Conservation (phyloP, 2,113 vertebrate species). For the Cervus canadensis region DNA sequence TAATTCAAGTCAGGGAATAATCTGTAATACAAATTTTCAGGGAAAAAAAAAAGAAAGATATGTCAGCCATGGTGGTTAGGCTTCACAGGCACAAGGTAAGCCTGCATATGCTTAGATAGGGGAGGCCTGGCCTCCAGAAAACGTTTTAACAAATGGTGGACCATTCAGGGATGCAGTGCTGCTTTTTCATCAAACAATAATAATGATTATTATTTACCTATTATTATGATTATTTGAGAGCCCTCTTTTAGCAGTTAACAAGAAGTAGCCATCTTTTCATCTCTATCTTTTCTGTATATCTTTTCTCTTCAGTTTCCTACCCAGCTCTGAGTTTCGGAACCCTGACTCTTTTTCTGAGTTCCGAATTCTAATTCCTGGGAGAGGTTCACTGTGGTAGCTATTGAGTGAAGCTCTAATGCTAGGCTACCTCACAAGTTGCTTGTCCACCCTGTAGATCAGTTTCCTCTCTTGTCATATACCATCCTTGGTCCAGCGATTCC, state of each 20-base stretch:
- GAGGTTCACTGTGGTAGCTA: too few relatives aligned
- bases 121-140: background rate
- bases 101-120: background rate
- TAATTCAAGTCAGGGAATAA: background rate
- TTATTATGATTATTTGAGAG: background rate
- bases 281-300: background rate
- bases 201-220: background rate
- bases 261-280: background rate
- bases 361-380: background rate
- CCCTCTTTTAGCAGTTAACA: background rate
- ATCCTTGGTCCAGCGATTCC: background rate
- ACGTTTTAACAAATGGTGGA: background rate
- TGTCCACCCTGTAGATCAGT: background rate
- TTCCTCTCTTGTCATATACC: background rate
- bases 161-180: background rate
- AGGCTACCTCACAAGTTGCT: background rate
- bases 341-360: background rate
- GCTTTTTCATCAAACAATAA: background rate
- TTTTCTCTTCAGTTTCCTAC: background rate
- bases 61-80: background rate
- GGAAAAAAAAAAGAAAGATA: background rate
- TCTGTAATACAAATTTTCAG: background rate
- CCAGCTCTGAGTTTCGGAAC: background rate
- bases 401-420: background rate
- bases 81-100: background rate